Evolutionary conservation across 2,888 invertebrate genomes (phyloP), one percentile per base, ranked within the genome.

Genomic region (Heteromurus nitidus): DNA sequence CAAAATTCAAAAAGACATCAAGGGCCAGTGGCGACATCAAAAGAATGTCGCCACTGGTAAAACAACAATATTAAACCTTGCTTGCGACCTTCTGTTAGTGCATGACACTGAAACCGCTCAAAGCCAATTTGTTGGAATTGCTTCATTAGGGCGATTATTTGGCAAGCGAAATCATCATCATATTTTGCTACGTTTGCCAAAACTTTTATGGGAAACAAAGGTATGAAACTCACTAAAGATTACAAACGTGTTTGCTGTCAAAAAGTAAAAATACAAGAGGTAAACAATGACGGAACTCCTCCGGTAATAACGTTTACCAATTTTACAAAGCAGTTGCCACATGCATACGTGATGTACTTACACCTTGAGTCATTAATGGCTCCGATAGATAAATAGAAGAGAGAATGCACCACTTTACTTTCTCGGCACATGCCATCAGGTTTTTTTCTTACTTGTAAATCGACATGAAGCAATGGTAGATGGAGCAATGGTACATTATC

Each of bases 281-380:
- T 36, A 55, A 36, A 42, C 26, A 9, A 26, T 7, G 42, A n/a
- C 1, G 44, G 13, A 2, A 62, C 3, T 11, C 18, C 31, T 3
- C 70, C 70, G 16, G 13, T 64, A 1, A 22, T 64, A 1, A 26
- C 16, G 16, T 75, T 75, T 55, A 26, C 7, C n/a, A 28, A 67
- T n/a, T 16, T 20, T 24, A 1, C 36, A 1, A 65, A 65, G 20
- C 7, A 13, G 11, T 13, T 75, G 2, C 75, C 75, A 1, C 75
- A 75, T 55, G 55, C 65, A 26, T 75, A 55, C 67, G 42, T 75
- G 7, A 75, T 75, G 67, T 75, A 75, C 18, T 30, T 55, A 26
- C 65, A 75, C 36, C 67, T 75, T 22, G 75, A 75, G n/a, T 26
- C 75, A n/a, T n/a, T n/a, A n/a, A n/a, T n/a, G n/a, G n/a, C n/a